phyloP scores from a whole-genome alignment of 2,888 invertebrate genomes.

The Euplexia lucipara region DNA sequence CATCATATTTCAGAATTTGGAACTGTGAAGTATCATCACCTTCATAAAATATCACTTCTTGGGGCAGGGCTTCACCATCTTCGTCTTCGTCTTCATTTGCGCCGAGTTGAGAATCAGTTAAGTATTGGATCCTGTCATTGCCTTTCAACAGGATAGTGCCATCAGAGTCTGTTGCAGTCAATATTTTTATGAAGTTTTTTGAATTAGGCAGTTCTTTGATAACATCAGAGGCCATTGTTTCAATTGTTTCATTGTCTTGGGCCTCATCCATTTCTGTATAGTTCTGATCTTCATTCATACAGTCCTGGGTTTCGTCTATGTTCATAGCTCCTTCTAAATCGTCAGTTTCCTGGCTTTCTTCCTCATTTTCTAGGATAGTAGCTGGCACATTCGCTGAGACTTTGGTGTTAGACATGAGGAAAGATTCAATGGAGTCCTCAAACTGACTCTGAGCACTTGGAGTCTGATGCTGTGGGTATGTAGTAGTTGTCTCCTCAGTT shows the following conservation, averaged over 20 bases:
- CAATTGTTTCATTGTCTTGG: conserved; percentile 55
- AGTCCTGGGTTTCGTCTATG: conserved; percentile 72
- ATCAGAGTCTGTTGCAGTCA: conserved; percentile 77
- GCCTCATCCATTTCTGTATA: conserved; percentile 63
- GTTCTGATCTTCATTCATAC: conserved; percentile 68
- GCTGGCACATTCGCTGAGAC: conserved; percentile 85
- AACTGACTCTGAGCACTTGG: conserved; percentile 68
- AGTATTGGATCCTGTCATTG: conserved; percentile 79
- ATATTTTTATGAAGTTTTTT: conserved; percentile 82
- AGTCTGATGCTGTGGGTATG: conserved; percentile 33
- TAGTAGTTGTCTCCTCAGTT: conserved; percentile 28
- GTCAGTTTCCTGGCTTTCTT: conserved; percentile 79
- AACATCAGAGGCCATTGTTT: conserved; percentile 61
- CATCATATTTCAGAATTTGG: conserved; percentile 86
- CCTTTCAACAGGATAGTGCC: conserved; percentile 82
- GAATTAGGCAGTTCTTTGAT: conserved; percentile 62
- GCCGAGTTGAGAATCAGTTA: conserved; percentile 77
- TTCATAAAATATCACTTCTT: conserved; percentile 86
- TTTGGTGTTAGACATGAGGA: conserved; percentile 79
- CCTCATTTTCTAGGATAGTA: conserved; percentile 86
- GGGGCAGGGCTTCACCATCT: conserved; percentile 72
- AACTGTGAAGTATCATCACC: conserved; percentile 85
- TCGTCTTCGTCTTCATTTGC: conserved; percentile 74
- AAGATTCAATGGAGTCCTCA: conserved; percentile 82
- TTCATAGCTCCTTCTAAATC: conserved; percentile 72